Percentiles rank a stretch among this genome's conserved stretches.
Conservation (phyloP, 2,888 invertebrate genomes). For the Ophioninae sp. region DNA sequence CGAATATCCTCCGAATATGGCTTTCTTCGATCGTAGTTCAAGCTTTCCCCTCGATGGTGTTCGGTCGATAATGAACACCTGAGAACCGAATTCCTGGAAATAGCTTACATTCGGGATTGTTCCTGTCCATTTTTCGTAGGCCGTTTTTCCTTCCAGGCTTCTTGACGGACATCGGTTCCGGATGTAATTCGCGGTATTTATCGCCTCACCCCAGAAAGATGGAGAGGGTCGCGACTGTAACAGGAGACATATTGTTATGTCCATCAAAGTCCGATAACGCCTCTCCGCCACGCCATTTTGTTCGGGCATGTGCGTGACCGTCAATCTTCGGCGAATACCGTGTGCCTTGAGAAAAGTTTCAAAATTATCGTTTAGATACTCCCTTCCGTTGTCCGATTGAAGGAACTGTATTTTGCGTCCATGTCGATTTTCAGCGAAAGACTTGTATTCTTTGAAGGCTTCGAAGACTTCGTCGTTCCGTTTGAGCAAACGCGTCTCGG, state of each 20-base stretch:
- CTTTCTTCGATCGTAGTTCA: constrained; percentile 47
- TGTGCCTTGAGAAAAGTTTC: too few species aligned
- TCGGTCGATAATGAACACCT: constrained; percentile 43
- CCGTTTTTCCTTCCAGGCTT: constrained; percentile 46
- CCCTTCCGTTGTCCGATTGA: constrained; percentile 64
- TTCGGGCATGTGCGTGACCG: too few species aligned
- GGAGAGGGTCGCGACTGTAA: too few species aligned
- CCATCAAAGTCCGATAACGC: too few species aligned
- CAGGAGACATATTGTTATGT: too few species aligned
- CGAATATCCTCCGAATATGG: constrained; percentile 56
- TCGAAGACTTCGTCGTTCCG: constrained; percentile 59
- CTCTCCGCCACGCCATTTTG: too few species aligned
- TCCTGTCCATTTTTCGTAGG: constrained; percentile 46
- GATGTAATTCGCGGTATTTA: too few species aligned
- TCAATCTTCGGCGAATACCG: too few species aligned
- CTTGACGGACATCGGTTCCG: too few species aligned
- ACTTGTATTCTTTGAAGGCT: constrained; percentile 61
- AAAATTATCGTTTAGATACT: constrained; percentile 62
- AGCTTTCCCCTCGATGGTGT: constrained; percentile 49
- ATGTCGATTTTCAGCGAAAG: constrained; percentile 60
- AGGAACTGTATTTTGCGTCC: constrained; percentile 62
- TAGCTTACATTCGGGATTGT: constrained; percentile 34
- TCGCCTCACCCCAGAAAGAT: too few species aligned
- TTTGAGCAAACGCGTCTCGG: constrained; percentile 62
- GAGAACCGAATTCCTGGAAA: constrained; percentile 47